Percentiles rank a stretch among this genome's conserved stretches.
These are phyloP conservation scores for Lasioglossum morio DNA, from an alignment of 2,888 invertebrate species.

Conservation along the genomic window DNA sequence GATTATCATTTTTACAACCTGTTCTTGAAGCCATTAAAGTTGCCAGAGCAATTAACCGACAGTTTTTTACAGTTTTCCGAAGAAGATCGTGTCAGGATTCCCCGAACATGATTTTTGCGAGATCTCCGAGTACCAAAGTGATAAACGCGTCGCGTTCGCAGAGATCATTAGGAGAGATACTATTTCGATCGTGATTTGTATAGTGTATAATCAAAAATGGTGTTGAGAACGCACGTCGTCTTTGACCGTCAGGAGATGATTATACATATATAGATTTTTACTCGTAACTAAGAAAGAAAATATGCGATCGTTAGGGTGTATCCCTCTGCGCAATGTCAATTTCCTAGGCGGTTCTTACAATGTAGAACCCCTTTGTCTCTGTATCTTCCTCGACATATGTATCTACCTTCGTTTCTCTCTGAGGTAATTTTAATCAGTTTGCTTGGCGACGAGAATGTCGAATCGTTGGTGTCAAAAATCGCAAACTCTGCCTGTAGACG, in stretches of 20 bases:
- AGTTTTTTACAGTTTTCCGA: background rate
- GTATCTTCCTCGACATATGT: constrained; percentile 70
- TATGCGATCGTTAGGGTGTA: constrained; percentile 67
- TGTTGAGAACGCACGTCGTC: background rate
- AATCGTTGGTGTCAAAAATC: constrained; percentile 18
- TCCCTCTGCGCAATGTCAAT: constrained; percentile 82
- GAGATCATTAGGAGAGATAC: background rate
- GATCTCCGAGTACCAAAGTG: background rate
- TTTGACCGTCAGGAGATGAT: constrained; percentile 55
- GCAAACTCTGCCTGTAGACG: background rate
- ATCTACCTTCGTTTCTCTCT: constrained; percentile 74
- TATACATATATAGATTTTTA: constrained; percentile 62
- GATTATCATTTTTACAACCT: background rate
- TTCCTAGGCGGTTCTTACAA: constrained; percentile 76
- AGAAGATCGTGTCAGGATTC: background rate
- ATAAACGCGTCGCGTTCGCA: background rate
- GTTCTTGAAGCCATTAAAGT: background rate
- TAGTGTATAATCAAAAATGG: constrained; percentile 28
- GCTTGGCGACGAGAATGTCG: constrained; percentile 30
- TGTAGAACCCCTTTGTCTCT: constrained; percentile 63
- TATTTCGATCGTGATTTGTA: constrained; percentile 34
- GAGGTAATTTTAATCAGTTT: constrained; percentile 62
- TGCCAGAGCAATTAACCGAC: background rate
- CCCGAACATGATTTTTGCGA: background rate
- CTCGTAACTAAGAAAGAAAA: constrained; percentile 62